Conservation (phyloP, 1,140 invertebrate genomes). For the Drosophila equinoxialis region DNA sequence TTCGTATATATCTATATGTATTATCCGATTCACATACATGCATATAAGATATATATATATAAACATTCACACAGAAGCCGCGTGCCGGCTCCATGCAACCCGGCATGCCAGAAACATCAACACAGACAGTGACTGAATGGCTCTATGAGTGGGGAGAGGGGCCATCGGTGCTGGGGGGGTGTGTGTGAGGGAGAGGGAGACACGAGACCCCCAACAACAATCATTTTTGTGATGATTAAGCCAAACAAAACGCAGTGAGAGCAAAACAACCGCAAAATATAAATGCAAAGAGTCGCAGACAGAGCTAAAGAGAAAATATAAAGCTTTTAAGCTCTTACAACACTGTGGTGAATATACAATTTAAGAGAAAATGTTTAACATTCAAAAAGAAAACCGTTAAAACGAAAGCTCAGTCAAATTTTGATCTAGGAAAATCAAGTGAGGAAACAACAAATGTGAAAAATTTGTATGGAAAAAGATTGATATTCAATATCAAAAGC, state of each 20-base stretch:
- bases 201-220: slow-evolving; percentile 29
- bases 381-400: slow-evolving; percentile 20
- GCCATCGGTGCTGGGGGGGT: no score
- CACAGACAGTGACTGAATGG: slow-evolving; percentile 15
- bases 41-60: not conserved
- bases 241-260: slow-evolving; percentile 3
- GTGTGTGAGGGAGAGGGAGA: slow-evolving; percentile 35
- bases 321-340: not conserved
- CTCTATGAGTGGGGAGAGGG: no score
- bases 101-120: slow-evolving; percentile 28
- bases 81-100: slow-evolving; percentile 46
- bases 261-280: not conserved
- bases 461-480: not conserved
- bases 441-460: no score
- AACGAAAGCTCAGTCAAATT: slow-evolving; percentile 1
- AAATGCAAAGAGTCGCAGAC: slow-evolving; percentile 13
- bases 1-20: not conserved
- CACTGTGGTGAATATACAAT: slow-evolving; percentile 36
- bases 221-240: slow-evolving; percentile 40
- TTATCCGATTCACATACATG: not conserved
- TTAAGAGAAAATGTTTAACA: not conserved
- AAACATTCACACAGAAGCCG: slow-evolving; percentile 39
- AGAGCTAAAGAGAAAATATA: not conserved
- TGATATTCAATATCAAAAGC: not conserved
- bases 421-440: no score